A percentile compares a stretch with the other conserved stretches of the same genome.
phyloP scores from a whole-genome alignment of 2,797 vertebrate genomes.

The Squalus acanthias region DNA sequence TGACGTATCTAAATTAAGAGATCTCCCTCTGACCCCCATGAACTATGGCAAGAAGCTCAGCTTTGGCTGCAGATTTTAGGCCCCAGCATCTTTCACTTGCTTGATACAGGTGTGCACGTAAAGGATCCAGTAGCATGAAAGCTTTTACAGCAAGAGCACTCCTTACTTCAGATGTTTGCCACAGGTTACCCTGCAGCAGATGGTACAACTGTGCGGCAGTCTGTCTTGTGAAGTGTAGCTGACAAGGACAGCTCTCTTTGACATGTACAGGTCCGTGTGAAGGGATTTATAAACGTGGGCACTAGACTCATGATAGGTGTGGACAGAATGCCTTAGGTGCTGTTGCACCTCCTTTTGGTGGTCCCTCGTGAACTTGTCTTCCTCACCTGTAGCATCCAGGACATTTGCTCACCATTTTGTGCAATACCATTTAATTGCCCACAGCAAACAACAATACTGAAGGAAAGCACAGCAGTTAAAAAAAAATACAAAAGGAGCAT shows the following conservation, averaged over 20 bases:
- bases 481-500: background rate
- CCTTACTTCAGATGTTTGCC: background rate
- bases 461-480: background rate
- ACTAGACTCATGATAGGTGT: background rate
- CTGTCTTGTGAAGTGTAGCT: background rate
- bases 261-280: background rate
- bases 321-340: background rate
- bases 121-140: background rate
- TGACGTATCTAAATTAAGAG: background rate
- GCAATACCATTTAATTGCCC: background rate
- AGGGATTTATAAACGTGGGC: background rate
- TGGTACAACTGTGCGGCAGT: background rate
- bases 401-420: background rate
- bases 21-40: background rate
- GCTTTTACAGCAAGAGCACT: too few species aligned
- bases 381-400: background rate
- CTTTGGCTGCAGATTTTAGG: background rate
- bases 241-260: too few species aligned
- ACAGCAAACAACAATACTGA: background rate
- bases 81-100: background rate
- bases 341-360: background rate
- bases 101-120: background rate
- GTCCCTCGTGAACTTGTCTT: background rate
- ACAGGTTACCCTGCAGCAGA: background rate
- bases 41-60: background rate